Evolutionary conservation across 2,888 invertebrate species (phyloP).

Genomic region (Chrysolina haemoptera): DNA sequence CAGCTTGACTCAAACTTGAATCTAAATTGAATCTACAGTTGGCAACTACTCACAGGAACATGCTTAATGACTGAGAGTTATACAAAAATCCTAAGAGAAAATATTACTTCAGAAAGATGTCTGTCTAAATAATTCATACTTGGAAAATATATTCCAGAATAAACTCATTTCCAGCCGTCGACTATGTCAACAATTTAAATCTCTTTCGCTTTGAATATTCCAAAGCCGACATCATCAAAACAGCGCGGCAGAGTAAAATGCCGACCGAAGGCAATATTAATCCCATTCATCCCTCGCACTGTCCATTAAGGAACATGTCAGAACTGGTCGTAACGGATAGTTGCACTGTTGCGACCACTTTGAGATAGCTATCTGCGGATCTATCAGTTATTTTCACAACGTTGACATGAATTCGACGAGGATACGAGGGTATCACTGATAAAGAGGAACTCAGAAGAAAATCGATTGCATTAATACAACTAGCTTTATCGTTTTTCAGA

Average conservation of each 20-base stretch:
- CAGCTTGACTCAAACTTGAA: no score
- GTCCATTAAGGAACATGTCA: not conserved
- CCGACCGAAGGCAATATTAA: not conserved
- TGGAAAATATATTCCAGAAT: not conserved
- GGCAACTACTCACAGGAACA: no score
- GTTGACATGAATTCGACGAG: slow-evolving; percentile 1
- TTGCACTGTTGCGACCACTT: not conserved
- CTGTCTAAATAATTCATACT: not conserved
- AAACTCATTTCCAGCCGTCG: not conserved
- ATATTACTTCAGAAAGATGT: not conserved
- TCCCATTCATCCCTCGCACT: not conserved
- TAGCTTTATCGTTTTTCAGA: no score
- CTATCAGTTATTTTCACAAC: slow-evolving; percentile 8
- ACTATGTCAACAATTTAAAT: slow-evolving; percentile 1
- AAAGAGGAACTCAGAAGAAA: no score
- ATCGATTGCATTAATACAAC: no score
- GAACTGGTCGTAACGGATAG: not conserved
- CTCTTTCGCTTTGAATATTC: not conserved
- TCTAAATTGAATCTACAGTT: no score
- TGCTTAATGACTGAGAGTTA: no score
- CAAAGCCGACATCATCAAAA: not conserved
- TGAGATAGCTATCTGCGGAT: not conserved
- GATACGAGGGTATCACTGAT: not conserved
- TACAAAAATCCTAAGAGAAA: not conserved
- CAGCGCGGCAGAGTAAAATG: not conserved